Evolutionary conservation across 1,140 invertebrate genomes (phyloP), one percentile per base, ranked within the genome.

Genomic region (Lysiphlebus fabarum): DNA sequence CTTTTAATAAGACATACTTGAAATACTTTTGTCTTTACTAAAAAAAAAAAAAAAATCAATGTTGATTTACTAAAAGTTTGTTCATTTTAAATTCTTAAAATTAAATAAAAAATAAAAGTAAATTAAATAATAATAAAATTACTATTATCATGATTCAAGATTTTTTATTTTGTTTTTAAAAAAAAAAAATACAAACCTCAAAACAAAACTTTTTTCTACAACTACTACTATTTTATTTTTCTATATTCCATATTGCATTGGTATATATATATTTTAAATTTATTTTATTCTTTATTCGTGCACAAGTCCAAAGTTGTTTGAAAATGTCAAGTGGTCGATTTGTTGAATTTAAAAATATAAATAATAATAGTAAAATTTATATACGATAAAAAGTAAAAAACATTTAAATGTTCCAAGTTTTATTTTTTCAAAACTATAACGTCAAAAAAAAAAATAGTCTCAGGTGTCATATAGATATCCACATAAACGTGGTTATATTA

Each of bases 321-420:
- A 51, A 36, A 51, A 51, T 51, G 49, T 51, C 49, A 51, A 51
- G 49, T 36, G 34, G 49, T 51, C 49, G 49, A 51, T 51, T 51
- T 51, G 34, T 34, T 36, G 36, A 11, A 12, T 34, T 34, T 38
- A n/a, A 37, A 7, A 5, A 9, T n/a, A n/a, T n/a, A 26, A 26
- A 26, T 26, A 26, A 26, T 26, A 26, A 26, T 26, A n/a, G n/a
- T n/a, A 26, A 26, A 26, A 26, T 4, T 26, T 26, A 36, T 51
- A 38, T 34, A 33, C 49, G 11, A 37, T 37, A 36, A 5, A 36
- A 11, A 40, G 38, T 1, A 40, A 7, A 51, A 38, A 37, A 51
- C 49, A 12, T n/a, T 40, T 40, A 2, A 5, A 37, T 37, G 49
- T 26, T 26, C 4, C 17, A 26, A 26, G 17, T 26, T 26, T 26